Conservation (phyloP, 2,113 vertebrate genomes). For the Tyrannus savana region DNA sequence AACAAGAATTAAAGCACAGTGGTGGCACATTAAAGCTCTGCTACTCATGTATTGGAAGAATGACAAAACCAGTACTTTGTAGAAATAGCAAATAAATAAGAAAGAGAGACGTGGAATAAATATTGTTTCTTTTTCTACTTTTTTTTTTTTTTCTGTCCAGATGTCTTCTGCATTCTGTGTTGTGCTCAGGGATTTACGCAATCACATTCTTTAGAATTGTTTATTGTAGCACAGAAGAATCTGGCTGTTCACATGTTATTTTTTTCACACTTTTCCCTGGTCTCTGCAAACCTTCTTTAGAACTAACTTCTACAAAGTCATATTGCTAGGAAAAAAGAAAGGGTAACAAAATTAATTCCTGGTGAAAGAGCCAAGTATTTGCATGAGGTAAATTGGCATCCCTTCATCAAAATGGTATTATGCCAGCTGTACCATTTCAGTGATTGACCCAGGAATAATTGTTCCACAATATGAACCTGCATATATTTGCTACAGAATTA, state of each 20-base stretch:
- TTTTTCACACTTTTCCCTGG: neutral
- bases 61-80: neutral
- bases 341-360: neutral
- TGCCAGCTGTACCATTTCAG: neutral
- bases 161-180: neutral
- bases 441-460: neutral
- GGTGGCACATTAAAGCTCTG: neutral
- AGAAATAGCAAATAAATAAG: neutral
- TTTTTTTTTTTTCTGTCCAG: neutral
- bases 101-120: neutral
- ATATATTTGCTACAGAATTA: constrained; percentile 17
- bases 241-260: neutral
- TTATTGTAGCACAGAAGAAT: neutral
- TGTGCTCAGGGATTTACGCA: neutral
- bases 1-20: neutral
- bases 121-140: neutral
- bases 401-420: neutral
- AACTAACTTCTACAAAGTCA: neutral
- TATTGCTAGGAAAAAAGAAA: constrained; percentile 7
- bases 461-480: neutral
- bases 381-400: neutral
- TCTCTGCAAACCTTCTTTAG: neutral
- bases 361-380: neutral
- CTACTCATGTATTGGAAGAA: neutral
- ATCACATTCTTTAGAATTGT: neutral